Evolutionary conservation across 2,113 vertebrate species (phyloP), one percentile per base, ranked within the genome.

Genomic region (Mirounga angustirostris): DNA sequence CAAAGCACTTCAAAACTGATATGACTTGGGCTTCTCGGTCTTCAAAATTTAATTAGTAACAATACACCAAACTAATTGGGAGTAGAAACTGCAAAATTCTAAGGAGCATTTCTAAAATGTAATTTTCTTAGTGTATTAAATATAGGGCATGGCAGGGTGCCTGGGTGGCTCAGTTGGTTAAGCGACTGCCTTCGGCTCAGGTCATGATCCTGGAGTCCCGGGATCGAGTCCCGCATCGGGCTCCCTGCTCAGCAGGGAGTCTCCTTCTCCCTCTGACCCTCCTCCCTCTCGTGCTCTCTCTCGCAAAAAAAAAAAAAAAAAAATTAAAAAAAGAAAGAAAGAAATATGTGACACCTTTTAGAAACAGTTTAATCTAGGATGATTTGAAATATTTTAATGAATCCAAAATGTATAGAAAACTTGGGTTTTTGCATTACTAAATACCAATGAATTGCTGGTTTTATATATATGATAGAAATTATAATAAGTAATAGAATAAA

Each of bases 61-160:
- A 98, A 97, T 98, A 98, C 98, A 97, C 43, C 81, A 93, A 85
- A 92, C 87, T 97, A 98, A 98, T 36, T 96, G 96, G 54, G 67
- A 2, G 56, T 89, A 22, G 92, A 92, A 97, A 86, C 67, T 94
- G 74, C 40, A 93, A 93, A 67, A 56, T 85, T 97, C 85, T 95
- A 36, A 89, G 76, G 85, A 92, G n/a, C 54, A 95, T 56, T 96
- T 96, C 76, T 63, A 94, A 93, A 50, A 50, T 43, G 43, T 69
- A 90, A 74, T 92, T 92, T 95, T 96, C 92, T 76, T 95, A 88
- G 73, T 54, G 15, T 40, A 69, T 98, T 89, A 98, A 98, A 95
- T 78, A 91, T 0, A 40, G 12, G 50, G 30, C 3, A 91, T 7
- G 78, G 80, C 65, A 97, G 50, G 50, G 50, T 8, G 50, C 50